Base-by-base conservation (phyloP, 1,140 invertebrate species). In the Plectus sambesii region DNA sequence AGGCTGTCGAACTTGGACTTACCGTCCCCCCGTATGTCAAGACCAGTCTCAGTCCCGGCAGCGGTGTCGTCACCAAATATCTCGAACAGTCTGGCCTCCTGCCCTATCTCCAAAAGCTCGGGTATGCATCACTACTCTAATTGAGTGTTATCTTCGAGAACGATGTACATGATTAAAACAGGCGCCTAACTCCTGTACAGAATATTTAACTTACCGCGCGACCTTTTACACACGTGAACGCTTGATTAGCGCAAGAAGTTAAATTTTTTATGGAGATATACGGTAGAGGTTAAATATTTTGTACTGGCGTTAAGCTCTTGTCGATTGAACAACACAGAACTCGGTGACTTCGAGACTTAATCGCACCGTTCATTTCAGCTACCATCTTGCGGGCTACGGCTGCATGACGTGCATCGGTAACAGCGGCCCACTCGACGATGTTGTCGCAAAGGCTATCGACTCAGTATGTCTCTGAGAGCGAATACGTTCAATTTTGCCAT, bases 401-500 rank as follows among this genome's bases (percentile, higher is more conserved):
- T 97, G 92, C 72, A 96, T 94, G 89, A 97, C 90, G 0, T 97
- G 92, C 71, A 98, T 98, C 56, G 93, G 93, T 5, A 97, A 97
- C 71, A 87, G 83, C 39, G 92, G 92, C 8, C 88, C 88, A 0
- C 77, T 98, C 5, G 83, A 87, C 45, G 87, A 93, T 49, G 77
- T 82, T 53, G 83, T 98, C 22, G 81, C 81, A 0, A 84, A 87
- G 62, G 86, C 85, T 1, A 94, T 97, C 59, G 90, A 97, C 70
- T 29, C 12, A 26, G 12, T 49, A 51, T 29, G 15, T 42, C 5
- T 23, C n/a, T 12, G 9, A 8, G 17, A 24, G 49, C 5, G 25
- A 4, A 2, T 23, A 44, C 1, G 17, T 47, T 56, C 41, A 9
- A 5, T 12, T 29, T 9, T 17, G 8, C 1, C 3, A 40, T 39